Evolutionary conservation across 2,797 vertebrate species (phyloP), one percentile per base, ranked within the genome.

Genomic region (Galago senegalensis): DNA sequence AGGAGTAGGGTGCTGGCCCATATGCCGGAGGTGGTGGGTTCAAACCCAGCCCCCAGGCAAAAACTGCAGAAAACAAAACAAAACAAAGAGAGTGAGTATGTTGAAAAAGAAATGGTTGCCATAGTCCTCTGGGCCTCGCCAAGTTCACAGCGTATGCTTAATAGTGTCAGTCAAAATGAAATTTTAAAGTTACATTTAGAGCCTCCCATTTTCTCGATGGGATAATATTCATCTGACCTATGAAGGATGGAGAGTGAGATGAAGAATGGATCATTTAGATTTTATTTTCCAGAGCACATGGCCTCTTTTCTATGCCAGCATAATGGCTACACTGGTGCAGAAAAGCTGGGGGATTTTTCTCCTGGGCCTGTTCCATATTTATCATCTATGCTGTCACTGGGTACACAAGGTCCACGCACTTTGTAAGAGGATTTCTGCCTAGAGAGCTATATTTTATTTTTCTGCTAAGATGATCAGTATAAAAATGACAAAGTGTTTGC

Each of bases 381-480:
- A 96, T 97, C 97, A 97, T 97, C 53, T 60, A 1, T 93, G 92
- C 93, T 98, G 97, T 97, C 96, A 94, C 63, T 90, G 93, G 60
- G 77, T 97, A 96, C 85, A 97, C 94, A 97, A 97, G 97, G 96
- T 97, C 97, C 92, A 69, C 94, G 93, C 95, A 97, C 97, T 97
- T 95, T 88, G 65, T 97, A 94, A 97, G 95, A 97, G 89, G 81
- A 97, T 98, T 97, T 98, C 96, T 97, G 94, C 90, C 96, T 94
- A 83, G 97, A 97, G 96, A 97, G 97, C 89, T 92, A 92, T 98
- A 97, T 95, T 96, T 97, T 97, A 97, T 97, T 97, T 96, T 96
- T 96, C 97, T 97, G 93, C 80, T 97, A 97, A 96, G 87, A 97
- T 96, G 92, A 97, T 97, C 95, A 97, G 93, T 95, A 93, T 97